A percentile compares a stretch with the other conserved stretches of the same genome.
These are phyloP conservation scores for Styela plicata DNA, from an alignment of 23 tunicate species.

Conservation along the genomic window DNA sequence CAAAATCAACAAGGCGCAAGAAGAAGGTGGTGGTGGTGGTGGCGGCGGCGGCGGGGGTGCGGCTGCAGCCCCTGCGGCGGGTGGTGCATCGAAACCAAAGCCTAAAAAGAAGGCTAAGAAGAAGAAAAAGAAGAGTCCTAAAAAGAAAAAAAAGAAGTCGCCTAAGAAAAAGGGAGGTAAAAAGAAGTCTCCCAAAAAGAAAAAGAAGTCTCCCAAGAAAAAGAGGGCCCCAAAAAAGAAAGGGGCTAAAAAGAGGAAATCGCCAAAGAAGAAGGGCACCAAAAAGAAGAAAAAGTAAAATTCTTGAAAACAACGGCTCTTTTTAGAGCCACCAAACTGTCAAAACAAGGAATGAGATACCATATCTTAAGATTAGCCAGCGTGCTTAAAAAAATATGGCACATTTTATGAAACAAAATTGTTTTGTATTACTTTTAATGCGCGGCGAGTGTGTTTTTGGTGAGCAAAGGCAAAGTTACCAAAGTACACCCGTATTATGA, in stretches of 20 bases:
- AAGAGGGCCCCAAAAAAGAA: constrained; percentile 14
- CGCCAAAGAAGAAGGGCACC: neutral
- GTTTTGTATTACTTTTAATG: too few species aligned
- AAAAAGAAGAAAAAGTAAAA: constrained; percentile 16
- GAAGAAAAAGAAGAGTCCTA: neutral
- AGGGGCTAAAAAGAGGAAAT: constrained; percentile 16
- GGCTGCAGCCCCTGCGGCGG: neutral
- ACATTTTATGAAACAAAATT: too few species aligned
- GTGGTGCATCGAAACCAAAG: neutral
- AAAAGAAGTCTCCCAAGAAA: constrained; percentile 11
- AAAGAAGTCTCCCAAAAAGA: constrained; percentile 17
- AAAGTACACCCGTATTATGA: too few species aligned
- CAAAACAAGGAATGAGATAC: too few species aligned
- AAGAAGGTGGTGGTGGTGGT: constrained; percentile 8
- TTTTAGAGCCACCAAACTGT: constrained; percentile 28
- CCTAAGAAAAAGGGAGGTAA: neutral
- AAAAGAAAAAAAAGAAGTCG: neutral
- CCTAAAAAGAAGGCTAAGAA: constrained; percentile 15
- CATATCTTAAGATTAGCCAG: too few species aligned
- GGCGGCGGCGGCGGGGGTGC: constrained; percentile 11
- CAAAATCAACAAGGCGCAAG: constrained; percentile 37
- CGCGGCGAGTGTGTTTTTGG: too few species aligned
- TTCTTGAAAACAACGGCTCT: constrained; percentile 27
- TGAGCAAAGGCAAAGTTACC: too few species aligned
- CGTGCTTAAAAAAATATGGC: too few species aligned